Conservation (phyloP, 1,140 invertebrate genomes). For the Tenebrio molitor region DNA sequence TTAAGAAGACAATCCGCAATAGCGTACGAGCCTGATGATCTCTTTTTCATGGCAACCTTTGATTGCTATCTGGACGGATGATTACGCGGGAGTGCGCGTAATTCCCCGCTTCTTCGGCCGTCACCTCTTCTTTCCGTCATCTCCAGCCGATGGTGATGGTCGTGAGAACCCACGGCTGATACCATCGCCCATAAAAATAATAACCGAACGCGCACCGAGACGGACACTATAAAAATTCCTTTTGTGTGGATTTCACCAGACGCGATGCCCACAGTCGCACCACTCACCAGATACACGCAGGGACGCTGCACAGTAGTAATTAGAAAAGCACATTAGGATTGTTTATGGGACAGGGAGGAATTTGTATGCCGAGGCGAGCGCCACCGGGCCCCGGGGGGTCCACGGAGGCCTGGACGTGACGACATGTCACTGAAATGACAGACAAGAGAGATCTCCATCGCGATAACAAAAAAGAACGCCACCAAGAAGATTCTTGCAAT, state of each 20-base stretch:
- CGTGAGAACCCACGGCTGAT: conserved; percentile 30
- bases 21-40: conserved; percentile 9
- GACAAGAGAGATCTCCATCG: too few species aligned
- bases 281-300: neutral
- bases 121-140: conserved; percentile 30
- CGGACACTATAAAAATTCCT: conserved; percentile 31
- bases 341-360: conserved; percentile 24
- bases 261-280: conserved; percentile 11
- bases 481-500: too few species aligned
- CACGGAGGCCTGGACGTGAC: conserved; percentile 37
- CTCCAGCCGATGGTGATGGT: conserved; percentile 23
- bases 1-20: conserved; percentile 31
- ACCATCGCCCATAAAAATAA: conserved; percentile 33
- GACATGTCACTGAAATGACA: conserved; percentile 39
- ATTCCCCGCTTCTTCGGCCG: conserved; percentile 18
- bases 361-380: conserved; percentile 36
- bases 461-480: too few species aligned
- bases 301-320: conserved; percentile 40
- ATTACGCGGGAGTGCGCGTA: conserved; percentile 7
- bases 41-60: conserved; percentile 24
- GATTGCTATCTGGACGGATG: conserved; percentile 24
- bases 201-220: conserved; percentile 21
- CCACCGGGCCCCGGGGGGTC: conserved; percentile 32
- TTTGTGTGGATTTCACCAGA: conserved; percentile 32
- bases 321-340: conserved; percentile 44